Evolutionary conservation across 2,797 vertebrate species (phyloP).

Genomic region (Todus mexicanus): DNA sequence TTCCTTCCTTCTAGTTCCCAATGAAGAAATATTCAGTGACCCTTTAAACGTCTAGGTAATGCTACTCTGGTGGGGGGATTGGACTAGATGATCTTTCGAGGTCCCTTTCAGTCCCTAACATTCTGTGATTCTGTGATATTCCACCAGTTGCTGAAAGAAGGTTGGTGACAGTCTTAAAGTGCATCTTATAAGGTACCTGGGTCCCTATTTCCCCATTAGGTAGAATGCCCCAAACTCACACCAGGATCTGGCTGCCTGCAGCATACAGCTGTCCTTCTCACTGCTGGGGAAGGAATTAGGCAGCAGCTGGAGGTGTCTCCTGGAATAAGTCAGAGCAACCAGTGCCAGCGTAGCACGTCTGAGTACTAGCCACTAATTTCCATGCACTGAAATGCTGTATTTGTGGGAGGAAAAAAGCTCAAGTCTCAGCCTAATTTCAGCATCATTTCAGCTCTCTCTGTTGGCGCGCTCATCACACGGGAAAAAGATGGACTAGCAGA

Average conservation of each 20-base stretch:
- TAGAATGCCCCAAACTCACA: not conserved
- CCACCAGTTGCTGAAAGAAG: not conserved
- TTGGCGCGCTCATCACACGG: not conserved
- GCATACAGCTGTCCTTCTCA: not conserved
- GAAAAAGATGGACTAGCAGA: not conserved
- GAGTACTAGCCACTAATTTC: not conserved
- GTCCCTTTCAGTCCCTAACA: too few species aligned
- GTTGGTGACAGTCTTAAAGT: not conserved
- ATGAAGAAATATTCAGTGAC: not conserved
- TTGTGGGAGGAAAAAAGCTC: not conserved
- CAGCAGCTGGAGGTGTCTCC: not conserved
- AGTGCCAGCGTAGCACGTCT: not conserved
- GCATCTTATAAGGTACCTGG: not conserved
- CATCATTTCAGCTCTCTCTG: not conserved
- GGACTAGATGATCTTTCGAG: too few species aligned
- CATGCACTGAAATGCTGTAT: not conserved
- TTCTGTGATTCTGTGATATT: too few species aligned
- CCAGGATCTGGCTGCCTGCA: not conserved
- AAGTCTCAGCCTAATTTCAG: not conserved
- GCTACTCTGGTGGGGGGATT: too few species aligned
- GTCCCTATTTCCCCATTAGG: not conserved
- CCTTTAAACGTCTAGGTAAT: too few species aligned
- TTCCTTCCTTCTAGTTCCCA: not conserved
- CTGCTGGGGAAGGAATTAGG: not conserved
- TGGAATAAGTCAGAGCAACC: not conserved